Base-by-base conservation (phyloP, 2,888 invertebrate species). In the Latrodectus hesperus region DNA sequence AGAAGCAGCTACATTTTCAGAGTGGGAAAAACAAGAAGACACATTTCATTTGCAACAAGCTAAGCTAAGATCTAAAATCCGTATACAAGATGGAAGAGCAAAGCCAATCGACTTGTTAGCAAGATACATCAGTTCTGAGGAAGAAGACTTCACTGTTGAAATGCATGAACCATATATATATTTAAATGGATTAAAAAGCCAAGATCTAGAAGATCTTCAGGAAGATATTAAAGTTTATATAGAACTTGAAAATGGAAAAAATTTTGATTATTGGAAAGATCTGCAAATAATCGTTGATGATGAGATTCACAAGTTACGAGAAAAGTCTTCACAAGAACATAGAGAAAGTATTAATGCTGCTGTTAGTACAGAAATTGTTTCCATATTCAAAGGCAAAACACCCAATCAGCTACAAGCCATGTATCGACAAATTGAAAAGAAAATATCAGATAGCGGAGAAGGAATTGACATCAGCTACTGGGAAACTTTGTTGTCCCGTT, bases 91-190 rank as follows among this genome's bases (percentile, higher is more conserved):
- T 92, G 98, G 98, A 9, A 94, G 99, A 91, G 99, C 99, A 0
- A 99, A 99, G 92, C 99, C 99, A 0, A 99, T 99, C 90, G 99
- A 99, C 94, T 94, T 99, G 89, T 93, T 99, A 82, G 99, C 99
- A 0, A 97, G 99, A 93, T 99, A 99, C 91, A 97, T 99, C 84
- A 96, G 96, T 92, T 96, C 96, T 0, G 90, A 90, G 70, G 90
- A 90, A 55, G 90, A 90, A 51, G 89, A 89, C 72, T 89, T 88
- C 64, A 89, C 88, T 64, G 95, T 99, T 49, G 99, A 99, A 93
- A 97, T 99, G 97, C 98, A 98, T 92, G 99, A 99, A 92, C 99
- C 99, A 0, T 98, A 99, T 92, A 96, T 96, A 0, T 98, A 98
- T 92, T 94, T 99, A 0, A 96, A 97, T 91, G 93, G 99, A 0